A percentile compares a stretch with the other conserved stretches of the same genome.
phyloP scores from a whole-genome alignment of 2,888 invertebrate genomes.

The Pterostichus madidus region DNA sequence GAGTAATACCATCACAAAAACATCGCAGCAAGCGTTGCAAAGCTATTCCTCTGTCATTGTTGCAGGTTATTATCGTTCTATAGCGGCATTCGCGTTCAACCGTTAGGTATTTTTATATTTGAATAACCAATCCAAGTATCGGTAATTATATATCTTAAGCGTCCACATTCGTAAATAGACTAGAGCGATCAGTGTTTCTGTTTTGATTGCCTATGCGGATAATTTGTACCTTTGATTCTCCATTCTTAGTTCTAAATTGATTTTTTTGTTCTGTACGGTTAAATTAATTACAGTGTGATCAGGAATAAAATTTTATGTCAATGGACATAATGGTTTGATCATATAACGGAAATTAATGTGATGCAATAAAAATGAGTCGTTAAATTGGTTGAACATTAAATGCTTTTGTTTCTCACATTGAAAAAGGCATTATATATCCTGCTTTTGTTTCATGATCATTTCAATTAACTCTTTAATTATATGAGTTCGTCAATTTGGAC shows the following conservation, averaged over 20 bases:
- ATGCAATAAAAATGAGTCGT: conserved; percentile 24
- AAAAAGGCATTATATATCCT: not conserved
- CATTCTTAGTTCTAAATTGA: conserved; percentile 36
- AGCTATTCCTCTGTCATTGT: conserved; percentile 21
- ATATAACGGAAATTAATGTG: conserved; percentile 39
- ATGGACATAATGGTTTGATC: conserved; percentile 35
- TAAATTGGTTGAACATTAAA: conserved; percentile 10
- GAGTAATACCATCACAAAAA: conserved; percentile 7
- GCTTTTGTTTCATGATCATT: too few species aligned
- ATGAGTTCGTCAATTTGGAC: too few species aligned
- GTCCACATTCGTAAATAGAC: conserved; percentile 45
- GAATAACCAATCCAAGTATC: conserved; percentile 32
- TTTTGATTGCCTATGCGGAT: conserved; percentile 33
- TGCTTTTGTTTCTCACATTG: conserved; percentile 18
- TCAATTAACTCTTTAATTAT: too few species aligned
- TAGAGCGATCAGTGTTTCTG: conserved; percentile 31
- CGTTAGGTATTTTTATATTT: conserved; percentile 46
- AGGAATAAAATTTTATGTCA: conserved; percentile 43
- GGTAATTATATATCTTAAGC: conserved; percentile 26
- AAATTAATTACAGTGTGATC: conserved; percentile 44
- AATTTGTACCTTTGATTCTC: conserved; percentile 25
- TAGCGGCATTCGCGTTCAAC: conserved; percentile 8
- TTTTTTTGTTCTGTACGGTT: conserved; percentile 28
- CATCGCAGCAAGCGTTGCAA: not conserved
- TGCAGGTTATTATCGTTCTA: not conserved